phyloP scores from a whole-genome alignment of 1,140 invertebrate species.

The Dysdera silvatica region DNA sequence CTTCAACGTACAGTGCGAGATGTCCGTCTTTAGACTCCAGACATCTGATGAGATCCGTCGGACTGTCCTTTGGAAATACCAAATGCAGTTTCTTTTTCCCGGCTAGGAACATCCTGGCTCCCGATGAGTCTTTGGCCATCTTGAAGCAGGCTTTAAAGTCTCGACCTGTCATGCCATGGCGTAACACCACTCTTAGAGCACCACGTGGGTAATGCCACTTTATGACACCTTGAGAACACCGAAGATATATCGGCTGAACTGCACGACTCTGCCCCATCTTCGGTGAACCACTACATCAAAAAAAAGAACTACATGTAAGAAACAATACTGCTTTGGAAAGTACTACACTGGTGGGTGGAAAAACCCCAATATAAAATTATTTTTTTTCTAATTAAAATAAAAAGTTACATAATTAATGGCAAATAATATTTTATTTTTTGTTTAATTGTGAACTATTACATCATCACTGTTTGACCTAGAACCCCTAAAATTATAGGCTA shows the following conservation, averaged over 20 bases:
- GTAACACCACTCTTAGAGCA: slow-evolving; percentile 59
- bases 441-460: too few species aligned
- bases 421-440: too few species aligned
- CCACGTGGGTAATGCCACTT: slow-evolving; percentile 66
- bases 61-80: slow-evolving; percentile 50
- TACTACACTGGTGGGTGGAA: too few species aligned
- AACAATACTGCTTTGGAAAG: too few species aligned
- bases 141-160: slow-evolving; percentile 64
- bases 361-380: too few species aligned
- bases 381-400: too few species aligned
- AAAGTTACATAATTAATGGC: too few species aligned
- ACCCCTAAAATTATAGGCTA: too few species aligned
- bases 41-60: slow-evolving; percentile 40
- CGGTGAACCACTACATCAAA: slow-evolving; percentile 8
- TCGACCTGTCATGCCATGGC: slow-evolving; percentile 37
- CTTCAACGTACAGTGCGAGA: slow-evolving; percentile 64
- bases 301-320: too few species aligned
- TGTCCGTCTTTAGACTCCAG: slow-evolving; percentile 59
- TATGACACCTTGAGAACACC: slow-evolving; percentile 61
- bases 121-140: slow-evolving; percentile 40
- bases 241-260: slow-evolving; percentile 66
- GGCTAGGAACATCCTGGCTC: slow-evolving; percentile 62
- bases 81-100: slow-evolving; percentile 54
- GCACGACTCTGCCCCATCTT: slow-evolving; percentile 43
- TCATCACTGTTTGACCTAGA: too few species aligned